phyloP scores from a whole-genome alignment of 2,888 invertebrate species.

The Catocala sponsa region DNA sequence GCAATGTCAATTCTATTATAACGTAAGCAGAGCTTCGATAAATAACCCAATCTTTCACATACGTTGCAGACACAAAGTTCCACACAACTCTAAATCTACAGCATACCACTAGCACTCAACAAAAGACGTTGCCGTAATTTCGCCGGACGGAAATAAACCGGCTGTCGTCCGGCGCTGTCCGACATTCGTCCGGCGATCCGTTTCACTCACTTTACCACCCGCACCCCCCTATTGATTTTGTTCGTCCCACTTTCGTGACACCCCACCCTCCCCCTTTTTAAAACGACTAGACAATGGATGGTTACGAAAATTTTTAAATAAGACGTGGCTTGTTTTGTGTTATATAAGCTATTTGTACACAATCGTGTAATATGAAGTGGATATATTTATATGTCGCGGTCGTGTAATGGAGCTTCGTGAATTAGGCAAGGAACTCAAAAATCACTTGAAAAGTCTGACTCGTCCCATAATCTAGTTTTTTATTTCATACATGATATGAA shows the following conservation, averaged over 20 bases:
- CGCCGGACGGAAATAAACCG: slow-evolving; percentile 25
- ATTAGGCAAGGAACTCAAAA: no score
- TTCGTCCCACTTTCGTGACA: slow-evolving; percentile 68
- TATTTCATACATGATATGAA: no score
- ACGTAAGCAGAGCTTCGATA: no score
- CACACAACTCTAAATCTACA: no score
- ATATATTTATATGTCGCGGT: no score
- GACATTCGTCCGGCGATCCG: slow-evolving; percentile 63
- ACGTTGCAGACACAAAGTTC: no score
- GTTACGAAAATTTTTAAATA: slow-evolving; percentile 54
- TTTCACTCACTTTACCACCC: slow-evolving; percentile 47
- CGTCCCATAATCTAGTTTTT: no score
- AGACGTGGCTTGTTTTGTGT: not conserved
- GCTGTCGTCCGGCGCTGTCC: slow-evolving; percentile 51
- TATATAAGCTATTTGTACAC: not conserved
- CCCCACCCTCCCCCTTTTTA: slow-evolving; percentile 65
- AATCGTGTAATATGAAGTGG: no score
- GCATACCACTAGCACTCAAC: slow-evolving; percentile 1
- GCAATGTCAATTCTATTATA: no score
- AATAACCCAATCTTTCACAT: no score
- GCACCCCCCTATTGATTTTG: slow-evolving; percentile 76
- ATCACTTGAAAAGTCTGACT: no score
- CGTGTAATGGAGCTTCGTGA: no score
- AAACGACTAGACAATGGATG: slow-evolving; percentile 71
- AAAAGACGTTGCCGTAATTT: slow-evolving; percentile 24